phyloP scores from a whole-genome alignment of 2,888 invertebrate species.

The Hermodice carunculata region DNA sequence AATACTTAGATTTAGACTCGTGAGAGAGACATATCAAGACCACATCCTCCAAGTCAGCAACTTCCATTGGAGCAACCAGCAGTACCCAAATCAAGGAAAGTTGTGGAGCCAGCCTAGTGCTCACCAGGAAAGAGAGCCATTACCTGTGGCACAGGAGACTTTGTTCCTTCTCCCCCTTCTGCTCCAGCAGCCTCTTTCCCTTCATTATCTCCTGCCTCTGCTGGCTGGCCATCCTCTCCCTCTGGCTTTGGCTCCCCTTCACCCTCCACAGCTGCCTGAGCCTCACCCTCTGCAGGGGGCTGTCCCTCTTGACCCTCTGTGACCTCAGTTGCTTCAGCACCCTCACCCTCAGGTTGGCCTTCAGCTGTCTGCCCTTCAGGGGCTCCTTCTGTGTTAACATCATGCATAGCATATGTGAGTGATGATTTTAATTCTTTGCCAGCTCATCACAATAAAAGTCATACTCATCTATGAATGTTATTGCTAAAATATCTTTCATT shows the following conservation, averaged over 20 bases:
- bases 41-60: too few species aligned
- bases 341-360: background rate
- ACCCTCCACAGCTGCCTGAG: conserved; percentile 23
- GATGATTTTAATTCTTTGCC: too few species aligned
- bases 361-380: background rate
- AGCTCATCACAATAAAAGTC: too few species aligned
- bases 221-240: conserved; percentile 21
- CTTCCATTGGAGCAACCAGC: too few species aligned
- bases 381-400: too few species aligned
- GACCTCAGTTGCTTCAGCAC: background rate
- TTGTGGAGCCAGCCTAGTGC: too few species aligned
- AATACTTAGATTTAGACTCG: too few species aligned
- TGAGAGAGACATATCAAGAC: too few species aligned
- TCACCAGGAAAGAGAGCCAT: background rate
- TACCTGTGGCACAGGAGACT: conserved; percentile 50
- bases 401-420: too few species aligned
- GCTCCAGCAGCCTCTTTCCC: background rate
- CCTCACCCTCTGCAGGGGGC: conserved; percentile 1
- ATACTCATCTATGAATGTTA: too few species aligned
- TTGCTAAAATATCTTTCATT: too few species aligned
- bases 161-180: conserved; percentile 21
- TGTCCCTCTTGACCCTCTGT: conserved; percentile 10
- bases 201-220: background rate
- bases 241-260: conserved; percentile 17
- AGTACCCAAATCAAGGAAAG: too few species aligned